Percentiles rank a stretch among this genome's conserved stretches.
Evolutionary conservation across 2,113 vertebrate species (phyloP).

Genomic region (Periophthalmus modestus): DNA sequence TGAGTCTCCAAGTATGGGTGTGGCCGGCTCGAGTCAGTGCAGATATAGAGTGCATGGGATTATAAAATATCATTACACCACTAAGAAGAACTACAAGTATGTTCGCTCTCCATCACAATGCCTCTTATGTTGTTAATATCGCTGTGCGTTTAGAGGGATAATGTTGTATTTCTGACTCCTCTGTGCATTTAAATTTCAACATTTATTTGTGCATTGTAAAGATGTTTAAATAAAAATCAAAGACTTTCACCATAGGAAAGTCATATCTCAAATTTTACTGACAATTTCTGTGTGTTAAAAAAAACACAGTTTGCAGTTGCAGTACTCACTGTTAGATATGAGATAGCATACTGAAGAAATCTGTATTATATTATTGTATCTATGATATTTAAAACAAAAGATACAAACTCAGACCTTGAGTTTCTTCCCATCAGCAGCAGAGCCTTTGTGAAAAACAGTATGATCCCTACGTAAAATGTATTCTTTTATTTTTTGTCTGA

Average conservation of each 20-base stretch:
- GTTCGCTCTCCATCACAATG: conserved; percentile 39
- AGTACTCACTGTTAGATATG: background rate
- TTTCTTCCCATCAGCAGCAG: too few species aligned
- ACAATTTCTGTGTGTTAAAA: background rate
- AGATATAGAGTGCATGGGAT: conserved; percentile 48
- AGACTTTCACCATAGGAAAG: background rate
- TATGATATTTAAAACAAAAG: too few species aligned
- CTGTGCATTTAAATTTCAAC: background rate
- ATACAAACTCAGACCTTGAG: too few species aligned
- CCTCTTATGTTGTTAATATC: conserved; percentile 40
- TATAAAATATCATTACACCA: conserved; percentile 61
- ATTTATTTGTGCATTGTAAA: conserved; percentile 8
- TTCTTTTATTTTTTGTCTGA: too few species aligned
- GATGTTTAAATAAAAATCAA: background rate
- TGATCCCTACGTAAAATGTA: too few species aligned
- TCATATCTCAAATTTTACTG: background rate
- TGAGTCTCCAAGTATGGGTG: conserved; percentile 44
- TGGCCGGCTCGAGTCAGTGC: conserved; percentile 36
- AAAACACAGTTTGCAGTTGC: background rate
- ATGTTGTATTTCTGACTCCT: background rate
- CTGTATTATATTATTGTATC: too few species aligned
- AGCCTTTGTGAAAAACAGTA: too few species aligned
- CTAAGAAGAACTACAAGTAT: conserved; percentile 41
- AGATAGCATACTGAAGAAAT: too few species aligned
- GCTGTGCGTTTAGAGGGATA: conserved; percentile 12